A percentile compares a stretch with the other conserved stretches of the same genome.
Evolutionary conservation across 1,140 invertebrate species (phyloP).

Genomic region (Aradophagus sp.): DNA sequence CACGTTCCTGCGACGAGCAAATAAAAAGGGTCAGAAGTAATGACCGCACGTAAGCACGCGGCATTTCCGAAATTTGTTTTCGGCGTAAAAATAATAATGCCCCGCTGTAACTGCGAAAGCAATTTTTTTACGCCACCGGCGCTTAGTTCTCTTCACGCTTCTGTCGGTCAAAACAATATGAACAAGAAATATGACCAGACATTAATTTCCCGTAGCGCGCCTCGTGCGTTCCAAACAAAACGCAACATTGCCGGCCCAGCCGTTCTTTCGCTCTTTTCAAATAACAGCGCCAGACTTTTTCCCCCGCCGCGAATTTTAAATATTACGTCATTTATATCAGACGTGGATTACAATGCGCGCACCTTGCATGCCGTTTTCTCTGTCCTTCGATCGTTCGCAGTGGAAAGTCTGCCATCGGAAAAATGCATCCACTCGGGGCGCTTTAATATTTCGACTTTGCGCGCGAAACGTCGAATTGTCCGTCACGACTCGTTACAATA

Average conservation of each 20-base stretch:
- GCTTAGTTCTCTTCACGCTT: constrained; percentile 40
- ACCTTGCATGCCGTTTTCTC: neutral
- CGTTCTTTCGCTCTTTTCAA: too few species aligned
- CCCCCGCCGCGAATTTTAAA: too few species aligned
- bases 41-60: neutral
- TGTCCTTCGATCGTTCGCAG: neutral
- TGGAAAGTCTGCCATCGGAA: neutral
- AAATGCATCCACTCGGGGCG: too few species aligned
- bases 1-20: too few species aligned
- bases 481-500: too few species aligned
- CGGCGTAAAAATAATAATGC: constrained; percentile 36
- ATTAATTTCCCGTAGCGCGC: constrained; percentile 34
- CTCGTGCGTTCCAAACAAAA: constrained; percentile 36
- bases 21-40: too few species aligned
- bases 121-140: constrained; percentile 32
- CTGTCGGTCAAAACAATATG: constrained; percentile 50
- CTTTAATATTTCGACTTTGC: neutral
- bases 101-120: constrained; percentile 26
- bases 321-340: too few species aligned
- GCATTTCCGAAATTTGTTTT: constrained; percentile 25
- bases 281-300: too few species aligned
- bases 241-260: too few species aligned
- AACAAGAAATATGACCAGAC: constrained; percentile 37
- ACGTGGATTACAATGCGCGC: too few species aligned
- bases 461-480: too few species aligned